Evolutionary conservation across 2,797 vertebrate genomes (phyloP).

Genomic region (Catostomus latipinnis): DNA sequence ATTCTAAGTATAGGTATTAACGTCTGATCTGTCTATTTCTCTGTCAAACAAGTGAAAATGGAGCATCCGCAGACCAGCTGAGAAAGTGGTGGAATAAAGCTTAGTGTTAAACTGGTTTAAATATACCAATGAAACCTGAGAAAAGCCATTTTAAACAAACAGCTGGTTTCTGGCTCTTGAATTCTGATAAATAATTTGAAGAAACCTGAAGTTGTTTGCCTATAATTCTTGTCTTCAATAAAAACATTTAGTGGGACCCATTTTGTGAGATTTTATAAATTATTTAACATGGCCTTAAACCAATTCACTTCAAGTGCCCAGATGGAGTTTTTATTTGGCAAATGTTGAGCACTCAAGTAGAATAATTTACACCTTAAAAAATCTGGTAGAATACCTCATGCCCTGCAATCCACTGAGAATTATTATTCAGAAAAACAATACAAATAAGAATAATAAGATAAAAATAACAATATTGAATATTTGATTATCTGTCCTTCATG

Average conservation of each 20-base stretch:
- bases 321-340: slow-evolving; percentile 78
- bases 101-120: slow-evolving; percentile 53
- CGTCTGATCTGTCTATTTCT: slow-evolving; percentile 38
- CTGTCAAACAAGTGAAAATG: slow-evolving; percentile 45
- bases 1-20: slow-evolving; percentile 43
- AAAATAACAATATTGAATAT: slow-evolving; percentile 53
- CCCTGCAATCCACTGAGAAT: slow-evolving; percentile 60
- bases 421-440: slow-evolving; percentile 62
- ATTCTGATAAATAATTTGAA: slow-evolving; percentile 34
- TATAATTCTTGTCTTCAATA: slow-evolving; percentile 39
- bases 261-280: slow-evolving; percentile 73
- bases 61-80: slow-evolving; percentile 23
- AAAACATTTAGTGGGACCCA: slow-evolving; percentile 64
- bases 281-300: slow-evolving; percentile 74
- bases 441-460: slow-evolving; percentile 46
- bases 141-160: slow-evolving; percentile 53
- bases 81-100: slow-evolving; percentile 35
- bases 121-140: slow-evolving; percentile 41
- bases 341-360: slow-evolving; percentile 71
- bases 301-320: slow-evolving; percentile 74
- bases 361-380: slow-evolving; percentile 70
- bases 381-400: slow-evolving; percentile 62
- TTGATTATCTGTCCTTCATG: neutral
- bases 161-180: slow-evolving; percentile 51
- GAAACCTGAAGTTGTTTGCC: slow-evolving; percentile 50